Conservation (phyloP, 23 tunicate genomes). For the Clavelina lepadiformis region DNA sequence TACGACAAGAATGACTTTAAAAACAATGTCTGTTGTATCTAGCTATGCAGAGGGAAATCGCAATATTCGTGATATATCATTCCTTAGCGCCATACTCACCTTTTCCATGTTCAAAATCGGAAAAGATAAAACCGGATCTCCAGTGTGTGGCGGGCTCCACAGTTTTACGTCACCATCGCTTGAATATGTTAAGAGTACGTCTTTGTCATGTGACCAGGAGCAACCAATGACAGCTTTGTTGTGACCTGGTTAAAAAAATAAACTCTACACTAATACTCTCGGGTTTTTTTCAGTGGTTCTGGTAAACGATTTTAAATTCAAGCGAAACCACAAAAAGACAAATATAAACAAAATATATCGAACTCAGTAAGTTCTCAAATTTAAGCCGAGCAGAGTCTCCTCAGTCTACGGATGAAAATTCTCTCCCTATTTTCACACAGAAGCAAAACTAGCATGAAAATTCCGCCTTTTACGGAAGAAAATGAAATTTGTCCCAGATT, state of each 20-base stretch:
- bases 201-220: constrained; percentile 28
- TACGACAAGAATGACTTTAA: neutral
- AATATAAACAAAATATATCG: no score
- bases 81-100: neutral
- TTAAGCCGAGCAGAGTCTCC: neutral
- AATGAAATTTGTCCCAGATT: no score
- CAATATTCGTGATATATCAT: neutral
- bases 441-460: no score
- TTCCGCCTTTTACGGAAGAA: no score
- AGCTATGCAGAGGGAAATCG: neutral
- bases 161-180: constrained; percentile 17
- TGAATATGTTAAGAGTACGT: constrained; percentile 26
- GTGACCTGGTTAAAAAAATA: constrained; percentile 48
- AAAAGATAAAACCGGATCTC: constrained; percentile 24
- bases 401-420: neutral
- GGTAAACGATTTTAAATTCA: no score
- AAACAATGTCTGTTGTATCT: neutral
- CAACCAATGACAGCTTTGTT: constrained; percentile 39
- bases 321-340: no score
- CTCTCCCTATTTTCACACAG: no score
- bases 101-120: neutral
- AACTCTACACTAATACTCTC: no score
- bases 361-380: neutral
- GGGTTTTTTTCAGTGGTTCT: no score
- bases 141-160: constrained; percentile 26